Evolutionary conservation across 2,113 vertebrate species (phyloP), one percentile per base, ranked within the genome.

Genomic region (Thymallus thymallus): DNA sequence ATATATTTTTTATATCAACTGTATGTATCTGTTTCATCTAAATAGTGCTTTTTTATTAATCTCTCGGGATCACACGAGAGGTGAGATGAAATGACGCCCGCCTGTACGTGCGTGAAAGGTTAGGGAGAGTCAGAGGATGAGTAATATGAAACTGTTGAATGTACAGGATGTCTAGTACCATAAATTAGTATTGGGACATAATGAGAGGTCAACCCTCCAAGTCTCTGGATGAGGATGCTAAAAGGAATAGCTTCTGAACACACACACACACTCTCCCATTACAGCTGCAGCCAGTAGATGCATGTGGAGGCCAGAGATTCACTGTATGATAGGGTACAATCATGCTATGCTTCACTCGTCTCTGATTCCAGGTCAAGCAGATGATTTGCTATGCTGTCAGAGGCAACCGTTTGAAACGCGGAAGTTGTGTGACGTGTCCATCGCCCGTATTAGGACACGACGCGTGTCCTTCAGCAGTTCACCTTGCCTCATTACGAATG

Each of bases 91-190:
- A 18, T 18, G 12, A 30, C 32, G 22, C 45, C 24, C 10, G 32
- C 23, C 16, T 46, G 32, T 75, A 14, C 24, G 16, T 60, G 22
- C 18, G 67, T 48, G 61, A 6, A 23, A 13, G 61, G 14, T 18
- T 9, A 32, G 41, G 5, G n/a, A 89, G 85, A 90, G 82, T 65
- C 81, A 87, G 90, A 85, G 84, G 87, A 90, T 90, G 88, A 89
- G 88, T 90, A 86, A 90, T 90, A 82, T 83, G 87, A 84, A 89
- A 86, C 85, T 85, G 86, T 87, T 87, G 87, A 86, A 78, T 14
- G 76, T 62, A 66, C 77, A 72, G n/a, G n/a, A 22, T 0, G 6
- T 60, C 56, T 82, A 69, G 80, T 76, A 87, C 84, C 83, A 87
- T 84, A n/a, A n/a, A n/a, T n/a, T n/a, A n/a, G n/a, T n/a, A n/a